Evolutionary conservation across 1,140 invertebrate species (phyloP), one percentile per base, ranked within the genome.

Genomic region (Stratiolaelaps scimitus): DNA sequence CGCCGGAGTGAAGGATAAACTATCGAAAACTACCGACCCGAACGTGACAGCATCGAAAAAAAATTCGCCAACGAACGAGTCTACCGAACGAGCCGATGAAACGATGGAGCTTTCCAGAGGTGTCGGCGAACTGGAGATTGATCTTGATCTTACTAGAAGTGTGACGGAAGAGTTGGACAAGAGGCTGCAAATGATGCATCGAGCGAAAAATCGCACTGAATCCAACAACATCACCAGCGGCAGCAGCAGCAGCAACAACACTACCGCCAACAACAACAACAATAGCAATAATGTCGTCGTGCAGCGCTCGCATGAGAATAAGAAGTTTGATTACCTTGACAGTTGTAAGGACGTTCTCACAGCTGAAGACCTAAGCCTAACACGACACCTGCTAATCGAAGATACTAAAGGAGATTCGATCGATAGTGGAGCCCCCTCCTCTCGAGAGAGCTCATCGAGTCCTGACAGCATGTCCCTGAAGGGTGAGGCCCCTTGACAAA

Each of bases 361-460:
- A 26, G 53, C 53, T 26, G 53, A 60, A 15, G 53, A 60, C 23
- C 53, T 60, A 15, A 60, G 53, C 53, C 23, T 60, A 4, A 60
- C 53, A 1, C 26, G 53, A 26, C 26, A 60, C 10, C 53, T 60
- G 10, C 23, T 60, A 26, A 60, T 60, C 53, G 53, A 26, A 10
- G 53, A 60, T 34, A 10, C 53, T 60, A 60, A 60, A 26, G 53
- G 53, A 15, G 53, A 60, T 34, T 60, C 53, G 15, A 60, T 60
- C 23, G 53, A 60, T 34, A 60, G 53, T 34, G 53, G 53, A 26
- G 53, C 53, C 1, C 53, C 53, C 15, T 60, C 53, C 6, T 60
- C 53, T 26, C 53, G 53, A 15, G 53, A 60, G 23, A 60, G 53
- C 23, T 60, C 53, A 34, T 60, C 53, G 17, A 29, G 26, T 15